Evolutionary conservation across 2,113 vertebrate species (phyloP), one percentile per base, ranked within the genome.

Genomic region (Erythrolamprus reginae): DNA sequence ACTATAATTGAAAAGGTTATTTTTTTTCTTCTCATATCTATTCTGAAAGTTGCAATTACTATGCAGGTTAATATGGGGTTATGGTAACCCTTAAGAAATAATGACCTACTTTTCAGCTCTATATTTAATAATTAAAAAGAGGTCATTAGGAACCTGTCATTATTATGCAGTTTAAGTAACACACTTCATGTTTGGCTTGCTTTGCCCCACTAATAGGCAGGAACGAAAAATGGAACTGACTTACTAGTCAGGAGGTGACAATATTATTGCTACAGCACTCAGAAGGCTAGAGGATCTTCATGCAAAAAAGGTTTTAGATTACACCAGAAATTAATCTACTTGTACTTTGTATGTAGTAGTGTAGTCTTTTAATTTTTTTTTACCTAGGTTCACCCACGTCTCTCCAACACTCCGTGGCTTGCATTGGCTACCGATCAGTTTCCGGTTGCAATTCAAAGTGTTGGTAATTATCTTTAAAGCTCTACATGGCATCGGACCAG

Each of bases 41-140:
- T 9, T 86, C n/a, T 53, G 84, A 65, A 70, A 86, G 38, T 58
- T 90, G 56, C 86, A 86, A 90, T 86, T 90, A 86, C 19, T 86
- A 19, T 47, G 84, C 15, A 42, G 89, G 84, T 90, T 90, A 90
- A 90, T 70, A 77, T 86, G 84, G 9, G 89, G 84, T 86, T 90
- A 86, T 70, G 84, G 70, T 90, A 58, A 70, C 84, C 48, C 38
- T 90, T 70, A 70, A 90, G 84, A 56, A 85, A 50, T 65, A 90
- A 65, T 90, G 89, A 90, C 21, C 55, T 90, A 47, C 58, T 90
- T 84, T 90, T 6, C 55, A 85, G 45, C 47, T 65, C 45, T 85
- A 56, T 61, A 90, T 84, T 61, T 90, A 90, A 90, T 65, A 65
- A 90, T 90, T 90, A 84, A 90, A 90, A 85, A 85, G 83, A 90